Percentiles rank a stretch among this genome's conserved stretches.
These are phyloP conservation scores for Periphyllus acericola DNA, from an alignment of 2,888 invertebrate species.

Conservation along the genomic window DNA sequence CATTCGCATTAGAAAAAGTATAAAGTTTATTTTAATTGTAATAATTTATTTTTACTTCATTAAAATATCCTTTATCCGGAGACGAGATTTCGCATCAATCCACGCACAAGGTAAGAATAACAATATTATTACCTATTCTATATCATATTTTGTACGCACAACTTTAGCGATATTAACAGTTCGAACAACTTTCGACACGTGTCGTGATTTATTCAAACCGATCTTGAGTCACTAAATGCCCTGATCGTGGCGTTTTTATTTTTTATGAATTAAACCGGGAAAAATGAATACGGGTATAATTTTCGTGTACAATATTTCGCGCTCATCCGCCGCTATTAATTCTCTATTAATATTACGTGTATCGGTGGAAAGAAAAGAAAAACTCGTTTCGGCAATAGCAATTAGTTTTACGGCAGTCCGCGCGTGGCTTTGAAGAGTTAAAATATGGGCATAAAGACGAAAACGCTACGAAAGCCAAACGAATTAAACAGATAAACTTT, in stretches of 20 bases:
- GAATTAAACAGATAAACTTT: not conserved
- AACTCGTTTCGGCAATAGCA: not conserved
- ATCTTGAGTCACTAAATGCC: no score
- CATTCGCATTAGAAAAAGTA: not conserved
- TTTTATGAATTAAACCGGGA: not conserved
- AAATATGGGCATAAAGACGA: not conserved
- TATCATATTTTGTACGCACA: no score
- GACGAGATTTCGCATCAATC: not conserved
- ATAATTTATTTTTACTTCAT: not conserved
- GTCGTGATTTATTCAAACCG: no score
- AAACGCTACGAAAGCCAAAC: not conserved
- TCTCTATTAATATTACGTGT: not conserved
- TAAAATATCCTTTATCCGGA: conserved; percentile 19
- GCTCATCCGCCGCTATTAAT: not conserved
- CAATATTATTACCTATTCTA: no score
- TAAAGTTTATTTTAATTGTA: conserved; percentile 1
- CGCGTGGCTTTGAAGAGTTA: not conserved
- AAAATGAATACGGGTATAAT: not conserved
- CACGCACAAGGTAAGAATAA: conserved; percentile 17
- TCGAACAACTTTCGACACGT: no score
- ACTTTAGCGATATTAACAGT: no score
- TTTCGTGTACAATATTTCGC: not conserved
- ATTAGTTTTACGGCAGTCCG: not conserved
- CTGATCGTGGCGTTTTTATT: not conserved
- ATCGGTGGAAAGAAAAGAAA: not conserved